Evolutionary conservation across 2,113 vertebrate species (phyloP), one percentile per base, ranked within the genome.

Genomic region (Arenaria interpres): DNA sequence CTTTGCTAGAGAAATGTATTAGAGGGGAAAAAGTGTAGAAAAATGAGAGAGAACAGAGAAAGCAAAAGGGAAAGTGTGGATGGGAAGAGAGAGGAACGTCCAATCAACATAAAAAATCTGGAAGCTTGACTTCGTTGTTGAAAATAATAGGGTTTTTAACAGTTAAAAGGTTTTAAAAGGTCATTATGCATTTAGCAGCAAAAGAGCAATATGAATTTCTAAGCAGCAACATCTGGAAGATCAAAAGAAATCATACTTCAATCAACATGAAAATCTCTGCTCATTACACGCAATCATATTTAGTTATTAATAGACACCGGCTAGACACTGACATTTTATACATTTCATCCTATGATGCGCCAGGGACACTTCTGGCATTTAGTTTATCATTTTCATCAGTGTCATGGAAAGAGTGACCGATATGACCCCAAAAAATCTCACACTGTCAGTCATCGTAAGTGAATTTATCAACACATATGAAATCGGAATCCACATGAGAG

Each of bases 361-460:
- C 96, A 94, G 98, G 98, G 98, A 98, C 98, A 98, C 98, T 98
- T 98, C 98, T 99, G 99, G 98, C 98, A 98, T 98, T 98, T 98
- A 97, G 98, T 95, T 98, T 96, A 93, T 98, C 97, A 97, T 98
- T 98, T 98, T 98, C 98, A 98, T 98, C 99, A 98, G 97, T 96
- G 98, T 98, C 98, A 98, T 98, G 96, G 90, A 94, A 73, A 69
- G 96, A 93, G 76, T 98, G 98, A 99, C 99, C 98, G 69, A 88
- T 77, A 88, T 77, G 98, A 98, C 99, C 99, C 98, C 98, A 98
- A 98, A 97, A 98, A 98, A 97, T 98, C 97, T 98, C 98, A 96
- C 97, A 97, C 98, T 98, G 99, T 99, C 99, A 99, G 98, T 99
- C 99, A 99, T 97, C 96, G 50, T 98, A 98, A 99, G 98, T 96